Base-by-base conservation (phyloP, 2,797 vertebrate species). In the Pseudopleuronectes americanus region DNA sequence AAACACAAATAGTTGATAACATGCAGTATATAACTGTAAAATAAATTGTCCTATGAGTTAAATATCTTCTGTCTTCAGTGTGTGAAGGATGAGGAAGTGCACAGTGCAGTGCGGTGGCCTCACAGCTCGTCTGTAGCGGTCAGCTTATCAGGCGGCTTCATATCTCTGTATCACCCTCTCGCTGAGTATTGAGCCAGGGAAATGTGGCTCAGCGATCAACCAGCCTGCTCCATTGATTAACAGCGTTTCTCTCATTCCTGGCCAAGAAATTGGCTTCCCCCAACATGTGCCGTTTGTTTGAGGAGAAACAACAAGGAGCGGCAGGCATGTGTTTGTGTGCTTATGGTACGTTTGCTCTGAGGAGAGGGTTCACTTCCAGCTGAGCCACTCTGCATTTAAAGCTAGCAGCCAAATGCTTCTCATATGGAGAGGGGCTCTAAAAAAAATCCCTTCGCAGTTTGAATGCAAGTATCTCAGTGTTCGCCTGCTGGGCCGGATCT, bases 381-480 rank as follows among this genome's bases (percentile, higher is more conserved):
- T 88, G 84, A 88, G 86, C 68, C 85, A 65, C 79, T 80, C 83
- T 85, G 84, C 83, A 85, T 90, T 90, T 84, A 83, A 88, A 86
- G 77, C 83, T 47, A 68, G 74, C 74, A 89, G 87, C 85, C 84
- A 88, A 86, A 89, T 76, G 80, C 66, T 84, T 60, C 80, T 89
- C 79, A 68, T 74, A 80, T 84, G 80, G 80, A 89, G 82, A 77
- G 76, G 41, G 47, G 54, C 67, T 80, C 51, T 23, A 47, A 74
- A 80, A 76, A 24, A 81, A 79, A 24, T 43, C 28, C 0, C 0
- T 8, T 77, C 77, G 79, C 71, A 68, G 77, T 87, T 80, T 79
- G 63, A 87, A 78, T 43, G 58, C 61, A 60, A 80, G 74, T 75
- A 80, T 88, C 72, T 83, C 57, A 52, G 43, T 68, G 74, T 81